A percentile compares a stretch with the other conserved stretches of the same genome.
Evolutionary conservation across 2,113 vertebrate genomes (phyloP).

Genomic region (Elanoides forficatus): DNA sequence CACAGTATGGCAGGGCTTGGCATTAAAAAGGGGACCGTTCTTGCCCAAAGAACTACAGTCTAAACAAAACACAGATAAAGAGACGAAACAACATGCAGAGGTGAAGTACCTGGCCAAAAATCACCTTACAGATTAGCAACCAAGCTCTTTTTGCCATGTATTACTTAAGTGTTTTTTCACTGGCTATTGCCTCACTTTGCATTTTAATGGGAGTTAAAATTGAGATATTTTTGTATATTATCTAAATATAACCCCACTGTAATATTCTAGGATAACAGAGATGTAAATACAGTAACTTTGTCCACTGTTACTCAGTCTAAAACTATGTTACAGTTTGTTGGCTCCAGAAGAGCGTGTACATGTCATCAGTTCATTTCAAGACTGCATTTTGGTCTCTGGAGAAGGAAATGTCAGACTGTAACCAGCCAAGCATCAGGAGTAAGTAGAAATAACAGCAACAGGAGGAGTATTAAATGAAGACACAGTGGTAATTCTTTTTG

Average conservation of each 20-base stretch:
- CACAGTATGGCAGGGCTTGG: neutral
- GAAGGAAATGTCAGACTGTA: neutral
- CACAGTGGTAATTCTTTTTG: neutral
- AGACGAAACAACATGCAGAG: neutral
- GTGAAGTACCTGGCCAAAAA: neutral
- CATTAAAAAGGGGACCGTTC: neutral
- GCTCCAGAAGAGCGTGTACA: neutral
- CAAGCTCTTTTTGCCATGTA: neutral
- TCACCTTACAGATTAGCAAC: neutral
- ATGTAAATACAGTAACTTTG: neutral
- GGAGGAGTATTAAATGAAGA: neutral
- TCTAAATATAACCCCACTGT: neutral
- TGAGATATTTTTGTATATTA: neutral
- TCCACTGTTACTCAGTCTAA: neutral
- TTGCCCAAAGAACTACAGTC: neutral
- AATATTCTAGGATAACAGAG: neutral
- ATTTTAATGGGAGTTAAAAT: neutral
- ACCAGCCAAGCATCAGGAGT: neutral
- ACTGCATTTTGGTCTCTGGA: neutral
- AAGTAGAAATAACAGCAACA: neutral
- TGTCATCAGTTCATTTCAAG: neutral
- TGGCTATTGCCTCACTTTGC: neutral
- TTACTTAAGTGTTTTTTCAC: neutral
- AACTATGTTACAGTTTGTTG: neutral
- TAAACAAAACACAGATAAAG: neutral